phyloP scores from a whole-genome alignment of 1,140 invertebrate genomes.

The Camponotus pennsylvanicus region DNA sequence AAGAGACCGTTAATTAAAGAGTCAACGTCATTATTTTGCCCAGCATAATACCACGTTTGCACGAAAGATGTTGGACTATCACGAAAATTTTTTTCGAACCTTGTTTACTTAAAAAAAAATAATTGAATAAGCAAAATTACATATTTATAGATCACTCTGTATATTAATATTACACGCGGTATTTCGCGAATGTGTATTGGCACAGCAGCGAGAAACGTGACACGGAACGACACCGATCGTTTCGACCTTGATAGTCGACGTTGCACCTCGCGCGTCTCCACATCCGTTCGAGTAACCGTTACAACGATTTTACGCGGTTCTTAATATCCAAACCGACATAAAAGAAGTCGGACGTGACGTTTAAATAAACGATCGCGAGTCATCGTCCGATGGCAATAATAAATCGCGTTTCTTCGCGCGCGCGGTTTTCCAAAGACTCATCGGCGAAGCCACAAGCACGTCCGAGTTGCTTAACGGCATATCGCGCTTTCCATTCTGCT shows the following conservation, averaged over 20 bases:
- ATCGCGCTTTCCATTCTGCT: slow-evolving; percentile 73
- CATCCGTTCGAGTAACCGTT: slow-evolving; percentile 48
- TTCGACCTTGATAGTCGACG: slow-evolving; percentile 32
- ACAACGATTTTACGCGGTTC: slow-evolving; percentile 1
- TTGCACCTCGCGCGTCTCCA: slow-evolving; percentile 21
- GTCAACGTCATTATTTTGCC: slow-evolving; percentile 28
- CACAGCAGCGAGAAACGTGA: slow-evolving; percentile 15
- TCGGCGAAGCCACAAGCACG: slow-evolving; percentile 1
- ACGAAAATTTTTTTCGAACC: neutral
- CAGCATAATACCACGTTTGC: neutral
- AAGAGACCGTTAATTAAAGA: slow-evolving; percentile 9
- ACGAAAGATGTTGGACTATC: neutral
- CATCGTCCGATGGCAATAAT: slow-evolving; percentile 23
- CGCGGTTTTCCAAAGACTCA: neutral
- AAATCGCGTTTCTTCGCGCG: slow-evolving; percentile 27
- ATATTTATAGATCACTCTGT: neutral
- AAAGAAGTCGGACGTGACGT: slow-evolving; percentile 3
- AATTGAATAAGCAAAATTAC: no score
- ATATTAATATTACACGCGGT: neutral
- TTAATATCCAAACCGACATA: slow-evolving; percentile 1
- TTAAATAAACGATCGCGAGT: slow-evolving; percentile 10
- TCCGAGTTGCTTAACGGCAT: slow-evolving; percentile 54
- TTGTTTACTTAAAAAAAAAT: neutral
- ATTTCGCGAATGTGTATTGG: neutral
- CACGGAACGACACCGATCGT: slow-evolving; percentile 24